Base-by-base conservation (phyloP, 2,113 vertebrate species). In the Pterocles gutturalis region DNA sequence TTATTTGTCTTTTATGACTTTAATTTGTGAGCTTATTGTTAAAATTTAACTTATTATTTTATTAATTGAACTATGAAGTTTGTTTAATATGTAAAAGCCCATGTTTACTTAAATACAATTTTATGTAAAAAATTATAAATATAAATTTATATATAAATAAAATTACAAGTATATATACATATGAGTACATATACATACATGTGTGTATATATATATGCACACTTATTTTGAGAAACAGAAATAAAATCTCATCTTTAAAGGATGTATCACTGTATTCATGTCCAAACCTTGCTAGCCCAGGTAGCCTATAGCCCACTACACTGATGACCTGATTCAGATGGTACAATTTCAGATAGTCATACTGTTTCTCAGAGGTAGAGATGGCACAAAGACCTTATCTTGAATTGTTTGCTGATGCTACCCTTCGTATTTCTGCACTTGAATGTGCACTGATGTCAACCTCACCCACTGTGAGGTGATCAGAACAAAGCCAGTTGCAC, bases 201-300 rank as follows among this genome's bases (percentile, higher is more conserved):
- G 2, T 8, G 2, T 29, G 6, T 78, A 3, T 17, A 14, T 28
- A 4, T n/a, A 28, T 3, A 5, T 22, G 24, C 66, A 51, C 17
- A 49, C 18, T 72, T 4, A 31, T 76, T 80, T 72, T 36, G 67
- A 72, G 58, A 77, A 91, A 69, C 11, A 21, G 17, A 70, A 86
- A 73, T 58, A 57, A 79, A 75, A 58, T 3, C 3, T 28, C 33
- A 10, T n/a, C 28, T 72, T 60, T 33, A 18, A 73, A 53, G 24
- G 79, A 10, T 17, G 17, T 10, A 16, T 89, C 2, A 0, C 45
- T 76, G 4, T 60, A 25, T 77, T 87, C 25, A 28, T 57, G 19
- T 61, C 48, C 28, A 77, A 46, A 58, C 8, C 22, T 58, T 76
- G 5, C 29, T 46, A 43, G 31, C 46, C 31, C 31, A 43, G 51